Conservation (phyloP, 2,888 invertebrate genomes). For the Nephrotoma appendiculata region DNA sequence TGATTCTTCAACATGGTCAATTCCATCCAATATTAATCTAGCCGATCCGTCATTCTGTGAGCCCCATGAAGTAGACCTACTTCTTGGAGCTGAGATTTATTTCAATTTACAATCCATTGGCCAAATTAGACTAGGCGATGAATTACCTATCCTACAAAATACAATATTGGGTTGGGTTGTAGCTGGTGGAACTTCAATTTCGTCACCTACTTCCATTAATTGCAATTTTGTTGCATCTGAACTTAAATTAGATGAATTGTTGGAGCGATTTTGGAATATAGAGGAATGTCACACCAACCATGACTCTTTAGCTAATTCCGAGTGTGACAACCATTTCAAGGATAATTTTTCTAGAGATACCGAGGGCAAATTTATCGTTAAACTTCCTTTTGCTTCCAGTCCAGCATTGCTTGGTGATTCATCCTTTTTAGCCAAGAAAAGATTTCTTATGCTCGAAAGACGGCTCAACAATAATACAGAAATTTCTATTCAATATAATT, state of each 20-base stretch:
- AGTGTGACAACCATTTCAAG: background rate
- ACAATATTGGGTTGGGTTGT: conserved; percentile 4
- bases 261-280: background rate
- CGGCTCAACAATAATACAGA: background rate
- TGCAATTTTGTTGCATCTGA: background rate
- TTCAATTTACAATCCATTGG: background rate
- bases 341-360: background rate
- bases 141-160: background rate
- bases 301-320: background rate
- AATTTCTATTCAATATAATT: background rate
- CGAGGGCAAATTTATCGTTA: background rate
- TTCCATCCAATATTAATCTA: background rate
- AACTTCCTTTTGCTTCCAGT: background rate
- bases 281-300: background rate
- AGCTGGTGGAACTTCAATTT: background rate
- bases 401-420: background rate
- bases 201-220: background rate
- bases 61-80: too few species aligned
- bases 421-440: background rate
- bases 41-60: background rate
- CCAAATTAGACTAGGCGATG: background rate
- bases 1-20: background rate
- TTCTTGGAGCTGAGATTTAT: background rate
- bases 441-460: background rate
- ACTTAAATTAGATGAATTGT: background rate